A percentile compares a stretch with the other conserved stretches of the same genome.
Evolutionary conservation across 92 coral and sea anemone genomes (phyloP).

Genomic region (Diadumene lineata): DNA sequence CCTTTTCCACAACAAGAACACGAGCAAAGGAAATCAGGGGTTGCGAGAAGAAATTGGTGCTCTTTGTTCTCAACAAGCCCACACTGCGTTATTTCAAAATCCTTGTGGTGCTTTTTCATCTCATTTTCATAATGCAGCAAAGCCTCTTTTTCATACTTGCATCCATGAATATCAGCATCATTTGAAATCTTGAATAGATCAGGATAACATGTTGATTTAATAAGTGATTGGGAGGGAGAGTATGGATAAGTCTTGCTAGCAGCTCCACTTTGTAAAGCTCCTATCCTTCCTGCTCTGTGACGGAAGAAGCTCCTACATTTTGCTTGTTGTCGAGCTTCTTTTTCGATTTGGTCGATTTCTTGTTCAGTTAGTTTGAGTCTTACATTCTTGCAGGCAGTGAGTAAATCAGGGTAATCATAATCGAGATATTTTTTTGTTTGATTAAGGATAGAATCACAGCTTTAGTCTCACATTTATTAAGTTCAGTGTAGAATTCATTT

Average conservation of each 20-base stretch:
- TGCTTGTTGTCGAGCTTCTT: constrained; percentile 34
- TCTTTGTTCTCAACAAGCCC: constrained; percentile 50
- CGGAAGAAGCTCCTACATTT: constrained; percentile 41
- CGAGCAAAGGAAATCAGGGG: constrained; percentile 39
- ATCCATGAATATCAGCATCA: constrained; percentile 50
- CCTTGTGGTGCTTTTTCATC: constrained; percentile 42
- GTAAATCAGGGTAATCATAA: constrained; percentile 34
- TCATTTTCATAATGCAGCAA: constrained; percentile 29
- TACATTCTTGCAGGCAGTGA: background rate
- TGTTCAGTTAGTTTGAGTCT: constrained; percentile 19
- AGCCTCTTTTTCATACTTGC: constrained; percentile 43
- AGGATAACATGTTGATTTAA: constrained; percentile 52
- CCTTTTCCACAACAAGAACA: constrained; percentile 54
- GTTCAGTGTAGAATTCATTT: background rate
- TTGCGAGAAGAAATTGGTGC: constrained; percentile 42
- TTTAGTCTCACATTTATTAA: background rate
- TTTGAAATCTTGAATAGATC: constrained; percentile 35
- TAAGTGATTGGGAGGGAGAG: constrained; percentile 52
- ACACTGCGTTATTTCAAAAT: constrained; percentile 46
- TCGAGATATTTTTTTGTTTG: constrained; percentile 20
- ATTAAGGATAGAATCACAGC: background rate
- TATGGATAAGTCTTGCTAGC: constrained; percentile 43
- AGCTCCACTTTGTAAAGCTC: too few species aligned
- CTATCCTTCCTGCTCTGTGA: constrained; percentile 63
- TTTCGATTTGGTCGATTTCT: constrained; percentile 32